Evolutionary conservation across 2,888 invertebrate species (phyloP).

Genomic region (Orchesella flavescens): DNA sequence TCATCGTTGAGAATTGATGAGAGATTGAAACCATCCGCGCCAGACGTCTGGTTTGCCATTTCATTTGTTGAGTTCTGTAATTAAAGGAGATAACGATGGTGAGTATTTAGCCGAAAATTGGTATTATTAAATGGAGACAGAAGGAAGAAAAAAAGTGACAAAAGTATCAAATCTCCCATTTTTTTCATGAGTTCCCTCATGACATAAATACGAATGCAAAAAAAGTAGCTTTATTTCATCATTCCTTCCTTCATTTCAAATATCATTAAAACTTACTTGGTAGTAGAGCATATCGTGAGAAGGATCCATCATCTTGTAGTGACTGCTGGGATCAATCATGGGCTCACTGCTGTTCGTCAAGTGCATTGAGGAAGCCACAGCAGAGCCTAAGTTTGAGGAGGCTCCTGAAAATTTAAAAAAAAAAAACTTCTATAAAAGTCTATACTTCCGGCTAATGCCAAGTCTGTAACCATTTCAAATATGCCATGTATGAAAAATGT

Average conservation of each 20-base stretch:
- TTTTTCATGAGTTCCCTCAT: not conserved
- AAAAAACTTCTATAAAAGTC: not conserved
- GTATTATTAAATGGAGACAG: not conserved
- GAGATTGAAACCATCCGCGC: constrained; percentile 82
- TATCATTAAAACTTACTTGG: constrained; percentile 78
- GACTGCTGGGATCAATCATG: constrained; percentile 77
- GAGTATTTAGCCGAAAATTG: not conserved
- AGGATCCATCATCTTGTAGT: constrained; percentile 82
- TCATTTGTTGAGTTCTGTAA: constrained; percentile 79
- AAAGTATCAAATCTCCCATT: not conserved
- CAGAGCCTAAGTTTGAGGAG: constrained; percentile 81
- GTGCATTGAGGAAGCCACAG: constrained; percentile 86
- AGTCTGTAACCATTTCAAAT: not conserved
- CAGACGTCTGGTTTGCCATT: constrained; percentile 79
- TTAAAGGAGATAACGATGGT: constrained; percentile 39
- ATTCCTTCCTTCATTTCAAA: not conserved
- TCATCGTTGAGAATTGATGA: constrained; percentile 92
- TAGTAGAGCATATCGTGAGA: constrained; percentile 86
- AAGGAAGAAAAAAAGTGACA: constrained; percentile 1
- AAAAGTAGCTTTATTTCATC: too few species aligned
- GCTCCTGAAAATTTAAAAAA: constrained; percentile 74
- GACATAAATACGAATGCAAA: too few species aligned
- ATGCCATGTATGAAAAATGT: not conserved
- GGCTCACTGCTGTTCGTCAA: constrained; percentile 84
- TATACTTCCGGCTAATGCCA: not conserved